phyloP scores from a whole-genome alignment of 2,113 vertebrate genomes.

The Poeciliopsis prolifica region DNA sequence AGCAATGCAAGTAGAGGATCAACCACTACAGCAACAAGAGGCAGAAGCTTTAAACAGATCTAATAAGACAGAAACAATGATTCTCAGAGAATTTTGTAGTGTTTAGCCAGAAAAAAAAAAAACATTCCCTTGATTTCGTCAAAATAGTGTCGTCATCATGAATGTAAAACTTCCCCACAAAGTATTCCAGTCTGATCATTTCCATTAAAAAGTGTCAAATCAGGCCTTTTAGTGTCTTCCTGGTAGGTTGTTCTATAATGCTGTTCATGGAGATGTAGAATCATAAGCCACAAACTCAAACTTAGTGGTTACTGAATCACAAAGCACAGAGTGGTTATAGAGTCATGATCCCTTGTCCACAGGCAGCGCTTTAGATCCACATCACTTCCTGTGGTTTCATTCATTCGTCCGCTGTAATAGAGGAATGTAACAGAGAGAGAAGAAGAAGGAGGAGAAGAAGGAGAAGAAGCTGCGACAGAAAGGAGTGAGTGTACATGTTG shows the following conservation, averaged over 20 bases:
- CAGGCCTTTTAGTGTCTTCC: conserved; percentile 38
- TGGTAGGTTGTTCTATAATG: conserved; percentile 16
- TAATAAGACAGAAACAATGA: conserved; percentile 33
- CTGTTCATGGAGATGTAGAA: conserved; percentile 26
- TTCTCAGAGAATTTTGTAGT: conserved; percentile 25
- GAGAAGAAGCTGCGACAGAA: conserved; percentile 29
- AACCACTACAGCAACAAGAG: conserved; percentile 49
- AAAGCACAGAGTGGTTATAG: conserved; percentile 53
- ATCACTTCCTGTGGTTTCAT: conserved; percentile 29
- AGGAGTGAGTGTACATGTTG: conserved; percentile 34
- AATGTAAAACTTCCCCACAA: conserved; percentile 40
- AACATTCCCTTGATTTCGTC: conserved; percentile 32
- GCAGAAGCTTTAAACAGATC: conserved; percentile 48
- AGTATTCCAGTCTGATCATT: conserved; percentile 34
- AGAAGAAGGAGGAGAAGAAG: background rate
- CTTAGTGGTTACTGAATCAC: conserved; percentile 15
- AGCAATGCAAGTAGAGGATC: conserved; percentile 49
- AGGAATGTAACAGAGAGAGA: conserved; percentile 61
- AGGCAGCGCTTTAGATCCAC: conserved; percentile 47
- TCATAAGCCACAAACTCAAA: background rate
- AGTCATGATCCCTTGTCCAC: conserved; percentile 57
- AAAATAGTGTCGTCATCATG: conserved; percentile 38
- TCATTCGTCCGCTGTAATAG: conserved; percentile 36
- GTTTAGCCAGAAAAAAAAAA: conserved; percentile 24
- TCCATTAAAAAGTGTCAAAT: conserved; percentile 32